Evolutionary conservation across 2,797 vertebrate species (phyloP).

Genomic region (Myiothlypis coronata): DNA sequence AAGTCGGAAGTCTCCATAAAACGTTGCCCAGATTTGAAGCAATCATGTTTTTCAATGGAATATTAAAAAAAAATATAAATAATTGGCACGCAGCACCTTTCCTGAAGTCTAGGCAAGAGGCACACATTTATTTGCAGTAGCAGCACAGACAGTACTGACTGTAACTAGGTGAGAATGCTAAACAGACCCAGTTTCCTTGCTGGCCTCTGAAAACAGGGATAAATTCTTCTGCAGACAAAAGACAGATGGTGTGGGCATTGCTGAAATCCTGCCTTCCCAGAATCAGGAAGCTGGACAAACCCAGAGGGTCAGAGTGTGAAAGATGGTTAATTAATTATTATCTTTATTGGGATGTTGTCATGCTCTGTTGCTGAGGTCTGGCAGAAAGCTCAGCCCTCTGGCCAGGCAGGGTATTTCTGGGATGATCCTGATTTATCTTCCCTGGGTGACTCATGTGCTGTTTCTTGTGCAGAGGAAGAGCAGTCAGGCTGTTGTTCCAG

Average conservation of each 20-base stretch:
- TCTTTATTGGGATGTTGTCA: neutral
- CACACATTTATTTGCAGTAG: constrained; percentile 54
- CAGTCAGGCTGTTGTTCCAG: neutral
- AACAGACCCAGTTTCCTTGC: constrained; percentile 39
- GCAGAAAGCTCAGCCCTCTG: neutral
- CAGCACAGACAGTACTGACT: constrained; percentile 28
- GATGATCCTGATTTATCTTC: neutral
- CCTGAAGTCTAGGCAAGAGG: constrained; percentile 18
- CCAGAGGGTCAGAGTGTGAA: neutral
- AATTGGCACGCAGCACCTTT: neutral
- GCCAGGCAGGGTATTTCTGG: neutral
- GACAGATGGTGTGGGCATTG: constrained; percentile 34
- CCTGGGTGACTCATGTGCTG: neutral
- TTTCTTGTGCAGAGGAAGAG: neutral
- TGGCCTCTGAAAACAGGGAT: constrained; percentile 18
- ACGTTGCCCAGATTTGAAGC: constrained; percentile 19
- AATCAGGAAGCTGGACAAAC: neutral
- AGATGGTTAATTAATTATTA: constrained; percentile 4
- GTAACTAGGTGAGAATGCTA: constrained; percentile 64
- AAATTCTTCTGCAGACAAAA: constrained; percentile 32
- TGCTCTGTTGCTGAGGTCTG: constrained; percentile 5
- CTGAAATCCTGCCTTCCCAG: neutral
- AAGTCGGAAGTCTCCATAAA: constrained; percentile 1
- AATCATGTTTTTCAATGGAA: constrained; percentile 28
- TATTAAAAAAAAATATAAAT: neutral